A percentile compares a stretch with the other conserved stretches of the same genome.
Conservation (phyloP, 2,797 vertebrate species). For the Buphagus erythrorhynchus region DNA sequence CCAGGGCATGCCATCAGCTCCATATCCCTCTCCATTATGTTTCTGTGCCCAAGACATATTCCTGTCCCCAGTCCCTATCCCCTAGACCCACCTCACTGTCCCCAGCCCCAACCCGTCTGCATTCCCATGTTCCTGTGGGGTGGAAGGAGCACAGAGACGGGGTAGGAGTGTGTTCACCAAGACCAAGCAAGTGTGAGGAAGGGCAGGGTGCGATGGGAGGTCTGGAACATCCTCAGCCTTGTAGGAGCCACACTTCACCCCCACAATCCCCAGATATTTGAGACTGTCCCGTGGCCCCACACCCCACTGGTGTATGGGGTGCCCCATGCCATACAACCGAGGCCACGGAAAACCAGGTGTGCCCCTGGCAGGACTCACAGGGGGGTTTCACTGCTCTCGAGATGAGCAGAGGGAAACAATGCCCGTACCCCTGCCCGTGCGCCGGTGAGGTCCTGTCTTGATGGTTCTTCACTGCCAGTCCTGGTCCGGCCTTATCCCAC, state of each 20-base stretch:
- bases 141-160: neutral
- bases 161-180: neutral
- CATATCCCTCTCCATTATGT: neutral
- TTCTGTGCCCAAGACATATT: neutral
- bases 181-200: neutral
- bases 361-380: neutral
- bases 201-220: neutral
- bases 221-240: neutral
- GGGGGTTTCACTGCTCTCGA: fast-evolving
- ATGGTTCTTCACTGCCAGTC: too few species aligned
- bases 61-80: neutral
- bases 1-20: too few species aligned
- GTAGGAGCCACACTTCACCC: neutral
- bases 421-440: fast-evolving
- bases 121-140: too few species aligned
- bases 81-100: too few species aligned
- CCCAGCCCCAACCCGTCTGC: too few species aligned
- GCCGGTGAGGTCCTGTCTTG: fast-evolving
- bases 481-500: fast-evolving
- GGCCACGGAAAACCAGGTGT: neutral
- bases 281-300: neutral
- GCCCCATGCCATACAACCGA: neutral
- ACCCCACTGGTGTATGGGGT: fast-evolving
- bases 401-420: neutral
- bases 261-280: too few species aligned